phyloP scores from a whole-genome alignment of 2,797 vertebrate genomes.

The Aplochiton taeniatus region DNA sequence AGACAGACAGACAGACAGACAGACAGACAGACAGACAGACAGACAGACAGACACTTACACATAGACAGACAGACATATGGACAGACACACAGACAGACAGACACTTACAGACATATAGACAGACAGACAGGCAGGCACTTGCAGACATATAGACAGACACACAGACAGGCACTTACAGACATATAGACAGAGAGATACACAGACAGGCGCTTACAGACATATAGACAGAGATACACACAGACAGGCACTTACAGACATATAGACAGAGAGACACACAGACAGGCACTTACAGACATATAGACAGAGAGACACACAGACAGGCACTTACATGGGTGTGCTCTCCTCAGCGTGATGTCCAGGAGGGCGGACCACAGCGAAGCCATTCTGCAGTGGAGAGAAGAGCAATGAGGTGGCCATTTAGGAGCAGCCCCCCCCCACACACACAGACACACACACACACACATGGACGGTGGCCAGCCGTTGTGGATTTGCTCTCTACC shows the following conservation, averaged over 20 bases:
- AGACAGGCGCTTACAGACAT: background rate
- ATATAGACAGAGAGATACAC: slow-evolving; percentile 1
- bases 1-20: slow-evolving; percentile 3
- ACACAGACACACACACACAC: slow-evolving; percentile 1
- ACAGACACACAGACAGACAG: background rate
- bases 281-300: background rate
- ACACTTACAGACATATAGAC: background rate
- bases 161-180: background rate
- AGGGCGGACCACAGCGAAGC: slow-evolving; percentile 94
- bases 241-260: background rate
- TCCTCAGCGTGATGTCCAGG: slow-evolving; percentile 97
- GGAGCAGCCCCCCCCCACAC: background rate
- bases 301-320: slow-evolving; percentile 5
- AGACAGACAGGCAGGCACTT: background rate
- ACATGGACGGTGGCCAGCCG: slow-evolving; percentile 59
- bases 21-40: background rate
- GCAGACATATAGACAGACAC: background rate
- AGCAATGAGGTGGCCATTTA: slow-evolving; percentile 10
- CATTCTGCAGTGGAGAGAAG: slow-evolving; percentile 79
- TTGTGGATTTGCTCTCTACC: slow-evolving; percentile 61
- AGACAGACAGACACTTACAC: background rate
- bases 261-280: background rate
- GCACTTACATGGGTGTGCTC: slow-evolving; percentile 92
- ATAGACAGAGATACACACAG: background rate
- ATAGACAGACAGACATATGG: slow-evolving; percentile 2